Conservation (phyloP, 2,797 vertebrate species). For the Cynopterus sphinx region DNA sequence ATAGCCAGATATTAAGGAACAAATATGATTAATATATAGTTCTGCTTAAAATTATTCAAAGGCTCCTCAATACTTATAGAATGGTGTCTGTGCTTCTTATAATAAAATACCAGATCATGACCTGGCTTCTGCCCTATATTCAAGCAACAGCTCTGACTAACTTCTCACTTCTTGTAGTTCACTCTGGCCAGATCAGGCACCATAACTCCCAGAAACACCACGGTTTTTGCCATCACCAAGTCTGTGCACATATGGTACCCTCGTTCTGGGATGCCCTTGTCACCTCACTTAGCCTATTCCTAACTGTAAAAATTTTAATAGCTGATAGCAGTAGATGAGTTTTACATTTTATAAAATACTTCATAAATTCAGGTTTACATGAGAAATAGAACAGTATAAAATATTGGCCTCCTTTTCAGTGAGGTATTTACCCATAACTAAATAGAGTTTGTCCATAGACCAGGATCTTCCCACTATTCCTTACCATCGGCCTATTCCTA, state of each 20-base stretch:
- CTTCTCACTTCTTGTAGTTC: neutral
- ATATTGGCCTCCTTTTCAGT: neutral
- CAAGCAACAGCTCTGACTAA: neutral
- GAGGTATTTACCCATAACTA: neutral
- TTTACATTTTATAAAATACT: conserved; percentile 21
- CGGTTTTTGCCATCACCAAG: neutral
- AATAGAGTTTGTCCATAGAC: neutral
- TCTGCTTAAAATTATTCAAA: neutral
- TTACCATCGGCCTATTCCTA: neutral
- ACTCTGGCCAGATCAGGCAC: neutral
- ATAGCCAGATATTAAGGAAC: neutral
- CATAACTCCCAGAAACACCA: neutral
- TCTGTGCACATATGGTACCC: neutral
- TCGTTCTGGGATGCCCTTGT: neutral
- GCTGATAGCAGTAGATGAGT: neutral
- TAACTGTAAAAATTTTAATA: neutral
- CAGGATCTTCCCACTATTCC: neutral
- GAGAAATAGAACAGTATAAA: neutral
- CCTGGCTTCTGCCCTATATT: neutral
- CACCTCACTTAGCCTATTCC: neutral
- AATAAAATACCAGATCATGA: neutral
- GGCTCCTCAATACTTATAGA: neutral
- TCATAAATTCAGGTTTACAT: neutral
- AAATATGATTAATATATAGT: neutral
- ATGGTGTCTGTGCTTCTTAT: neutral